Conservation (phyloP, 1,140 invertebrate species). For the Pseudomyrmex concolor region DNA sequence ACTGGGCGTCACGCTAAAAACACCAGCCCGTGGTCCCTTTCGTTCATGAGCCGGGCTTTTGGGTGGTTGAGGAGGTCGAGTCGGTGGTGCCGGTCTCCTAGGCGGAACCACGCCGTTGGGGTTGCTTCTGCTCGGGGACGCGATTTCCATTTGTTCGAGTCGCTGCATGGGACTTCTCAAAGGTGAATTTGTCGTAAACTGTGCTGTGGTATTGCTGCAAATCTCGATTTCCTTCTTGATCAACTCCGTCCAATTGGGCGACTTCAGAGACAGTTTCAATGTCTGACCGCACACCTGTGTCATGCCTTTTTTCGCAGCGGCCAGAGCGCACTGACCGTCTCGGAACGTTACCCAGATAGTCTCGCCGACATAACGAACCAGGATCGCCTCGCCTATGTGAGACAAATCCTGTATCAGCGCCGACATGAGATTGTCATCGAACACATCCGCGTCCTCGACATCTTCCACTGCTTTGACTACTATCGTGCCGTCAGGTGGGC, state of each 20-base stretch:
- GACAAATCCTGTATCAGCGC: constrained; percentile 90
- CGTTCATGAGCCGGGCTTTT: constrained; percentile 76
- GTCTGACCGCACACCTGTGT: constrained; percentile 89
- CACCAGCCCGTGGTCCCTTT: constrained; percentile 80
- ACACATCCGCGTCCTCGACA: constrained; percentile 83
- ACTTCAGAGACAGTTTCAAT: constrained; percentile 92
- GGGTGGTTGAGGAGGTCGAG: constrained; percentile 86
- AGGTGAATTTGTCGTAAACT: constrained; percentile 86
- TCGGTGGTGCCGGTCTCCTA: constrained; percentile 84
- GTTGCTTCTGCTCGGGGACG: constrained; percentile 73
- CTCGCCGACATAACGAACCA: constrained; percentile 95
- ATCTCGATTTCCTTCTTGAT: constrained; percentile 93
- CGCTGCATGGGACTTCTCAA: constrained; percentile 65
- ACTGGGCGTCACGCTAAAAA: constrained; percentile 74
- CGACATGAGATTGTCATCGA: constrained; percentile 90
- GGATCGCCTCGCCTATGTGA: constrained; percentile 93
- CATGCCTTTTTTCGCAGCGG: constrained; percentile 88
- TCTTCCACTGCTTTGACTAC: constrained; percentile 87
- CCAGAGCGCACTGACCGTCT: constrained; percentile 93
- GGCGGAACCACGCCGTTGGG: constrained; percentile 74
- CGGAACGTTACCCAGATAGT: constrained; percentile 96
- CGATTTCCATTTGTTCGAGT: constrained; percentile 82
- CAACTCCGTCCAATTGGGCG: constrained; percentile 92
- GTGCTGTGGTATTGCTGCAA: constrained; percentile 92
- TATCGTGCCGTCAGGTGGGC: constrained; percentile 98